phyloP scores from a whole-genome alignment of 2,113 vertebrate genomes.

The Poeciliopsis occidentalis region DNA sequence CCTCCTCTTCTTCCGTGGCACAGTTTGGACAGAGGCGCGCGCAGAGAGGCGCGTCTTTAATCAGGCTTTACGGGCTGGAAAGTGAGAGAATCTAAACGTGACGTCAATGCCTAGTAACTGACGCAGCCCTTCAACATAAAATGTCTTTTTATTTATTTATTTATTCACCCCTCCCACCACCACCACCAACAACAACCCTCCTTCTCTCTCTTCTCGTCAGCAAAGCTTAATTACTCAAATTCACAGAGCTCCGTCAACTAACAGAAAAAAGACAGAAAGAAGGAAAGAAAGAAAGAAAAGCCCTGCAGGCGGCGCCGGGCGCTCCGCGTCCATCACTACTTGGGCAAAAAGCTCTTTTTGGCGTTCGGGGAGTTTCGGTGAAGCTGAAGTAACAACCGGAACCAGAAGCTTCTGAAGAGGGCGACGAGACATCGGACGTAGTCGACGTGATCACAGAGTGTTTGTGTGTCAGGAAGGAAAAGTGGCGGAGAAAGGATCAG shows the following conservation, averaged over 20 bases:
- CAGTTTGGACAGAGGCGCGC: constrained; percentile 59
- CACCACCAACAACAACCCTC: too few species aligned
- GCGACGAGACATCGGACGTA: constrained; percentile 59
- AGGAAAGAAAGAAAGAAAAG: constrained; percentile 6
- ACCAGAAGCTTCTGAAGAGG: constrained; percentile 62
- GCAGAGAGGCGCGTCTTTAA: constrained; percentile 85
- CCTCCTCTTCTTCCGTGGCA: constrained; percentile 36
- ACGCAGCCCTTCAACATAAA: constrained; percentile 86
- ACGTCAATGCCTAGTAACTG: constrained; percentile 85
- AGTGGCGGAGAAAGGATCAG: constrained; percentile 74
- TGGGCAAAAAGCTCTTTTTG: constrained; percentile 36
- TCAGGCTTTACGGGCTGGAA: constrained; percentile 90
- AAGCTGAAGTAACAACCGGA: constrained; percentile 65
- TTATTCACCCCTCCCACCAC: constrained; percentile 10
- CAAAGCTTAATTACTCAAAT: constrained; percentile 85
- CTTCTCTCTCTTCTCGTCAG: constrained; percentile 75
- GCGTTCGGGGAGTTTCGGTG: constrained; percentile 65
- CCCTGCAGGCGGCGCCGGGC: constrained; percentile 19
- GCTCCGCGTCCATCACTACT: constrained; percentile 36
- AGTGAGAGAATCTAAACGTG: constrained; percentile 91
- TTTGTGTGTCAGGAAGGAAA: constrained; percentile 35
- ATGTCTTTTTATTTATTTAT: constrained; percentile 80
- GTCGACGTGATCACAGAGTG: constrained; percentile 44
- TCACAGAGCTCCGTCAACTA: constrained; percentile 71
- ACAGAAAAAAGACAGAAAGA: constrained; percentile 12